Base-by-base conservation (phyloP, 2,888 invertebrate genomes). In the Stratiomys singularior region DNA sequence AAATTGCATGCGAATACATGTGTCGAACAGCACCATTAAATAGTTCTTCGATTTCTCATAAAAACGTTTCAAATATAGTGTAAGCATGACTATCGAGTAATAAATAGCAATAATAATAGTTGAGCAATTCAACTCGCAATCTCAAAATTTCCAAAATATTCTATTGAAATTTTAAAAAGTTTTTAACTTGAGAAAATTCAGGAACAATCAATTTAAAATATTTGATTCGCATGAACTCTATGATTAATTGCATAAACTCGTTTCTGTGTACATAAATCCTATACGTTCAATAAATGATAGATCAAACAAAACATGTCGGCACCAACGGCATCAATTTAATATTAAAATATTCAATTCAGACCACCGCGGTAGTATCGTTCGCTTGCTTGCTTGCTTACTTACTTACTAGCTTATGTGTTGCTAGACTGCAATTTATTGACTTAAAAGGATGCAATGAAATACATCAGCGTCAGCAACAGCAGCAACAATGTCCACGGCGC, bases 321-420 rank as follows among this genome's bases (percentile, higher is more conserved):
- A 44, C 44, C 23, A 13, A 7, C 15, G 11, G 47, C 25, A 47
- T 69, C 3, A 23, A 69, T 69, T 69, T 69, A 47, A 69, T 69
- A 69, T 69, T 69, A 69, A 69, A 69, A 69, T 69, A 69, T 69
- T 69, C 69, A 46, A 47, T 25, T 69, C 15, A 23, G 69, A 69
- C 69, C 69, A 69, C 69, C 69, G 23, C 69, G 23, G 69, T 69
- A 47, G 69, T 66, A 37, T 37, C 37, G 37, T 37, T 30, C 15
- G 1, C 15, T 66, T 30, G 37, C 44, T 37, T 18, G 15, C 52
- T 15, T 5, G 37, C 37, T 37, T 5, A 9, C n/a, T n/a, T n/a
- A 37, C 5, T 5, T 37, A 37, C 5, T 9, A n/a, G 52, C 15
- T 3, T 52, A 13, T 9, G 52, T 18, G 52, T 52, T 18, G 4